These are phyloP conservation scores for Myzus persicae DNA, from an alignment of 1,140 invertebrate genomes.

Conservation along the genomic window DNA sequence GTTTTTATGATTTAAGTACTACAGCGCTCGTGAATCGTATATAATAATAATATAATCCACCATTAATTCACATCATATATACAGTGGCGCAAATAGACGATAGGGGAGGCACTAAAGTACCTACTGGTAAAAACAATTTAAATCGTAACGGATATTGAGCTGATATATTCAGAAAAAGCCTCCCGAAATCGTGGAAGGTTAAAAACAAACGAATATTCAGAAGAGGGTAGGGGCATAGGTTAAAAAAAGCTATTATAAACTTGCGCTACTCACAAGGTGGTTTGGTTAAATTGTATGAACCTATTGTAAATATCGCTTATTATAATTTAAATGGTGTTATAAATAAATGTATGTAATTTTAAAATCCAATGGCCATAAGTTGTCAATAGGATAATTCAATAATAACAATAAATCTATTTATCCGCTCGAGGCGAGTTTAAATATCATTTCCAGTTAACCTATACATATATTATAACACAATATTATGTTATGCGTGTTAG, in stretches of 20 bases:
- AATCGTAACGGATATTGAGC: not conserved
- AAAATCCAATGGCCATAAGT: not conserved
- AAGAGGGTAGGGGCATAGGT: no score
- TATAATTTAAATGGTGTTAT: not conserved
- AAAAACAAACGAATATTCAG: not conserved
- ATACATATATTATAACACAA: not conserved
- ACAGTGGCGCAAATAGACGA: not conserved
- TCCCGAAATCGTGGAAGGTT: not conserved
- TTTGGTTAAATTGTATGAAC: not conserved
- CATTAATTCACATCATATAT: not conserved
- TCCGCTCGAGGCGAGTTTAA: not conserved
- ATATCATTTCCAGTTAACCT: not conserved
- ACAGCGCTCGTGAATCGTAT: not conserved
- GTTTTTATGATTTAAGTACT: constrained; percentile 14
- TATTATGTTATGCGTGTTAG: not conserved
- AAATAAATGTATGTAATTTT: not conserved
- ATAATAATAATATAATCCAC: not conserved
- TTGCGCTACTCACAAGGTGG: not conserved
- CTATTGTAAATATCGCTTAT: not conserved
- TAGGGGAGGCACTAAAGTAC: not conserved
- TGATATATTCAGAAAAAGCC: not conserved
- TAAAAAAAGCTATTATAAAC: not conserved
- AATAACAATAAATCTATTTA: not conserved
- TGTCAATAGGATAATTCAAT: not conserved
- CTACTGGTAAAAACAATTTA: not conserved